Conservation (phyloP, 1,140 invertebrate genomes). For the Macrosteles quadrilineatus region DNA sequence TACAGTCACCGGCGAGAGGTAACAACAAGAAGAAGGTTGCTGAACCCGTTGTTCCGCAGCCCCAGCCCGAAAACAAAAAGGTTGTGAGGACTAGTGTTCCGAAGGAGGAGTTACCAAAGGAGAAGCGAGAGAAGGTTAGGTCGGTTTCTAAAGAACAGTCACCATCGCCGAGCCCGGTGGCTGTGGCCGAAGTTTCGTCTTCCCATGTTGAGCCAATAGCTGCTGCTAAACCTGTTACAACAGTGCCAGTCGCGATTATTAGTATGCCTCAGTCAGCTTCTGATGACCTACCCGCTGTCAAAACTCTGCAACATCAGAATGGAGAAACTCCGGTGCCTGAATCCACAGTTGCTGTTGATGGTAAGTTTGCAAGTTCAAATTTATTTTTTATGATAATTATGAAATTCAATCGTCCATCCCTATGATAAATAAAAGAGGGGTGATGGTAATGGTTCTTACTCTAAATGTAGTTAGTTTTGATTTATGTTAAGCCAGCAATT, state of each 20-base stretch:
- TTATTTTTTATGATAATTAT: no score
- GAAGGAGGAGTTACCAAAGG: constrained; percentile 6
- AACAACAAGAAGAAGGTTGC: not conserved
- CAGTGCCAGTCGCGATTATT: not conserved
- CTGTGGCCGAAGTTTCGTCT: no score
- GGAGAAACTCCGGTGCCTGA: not conserved
- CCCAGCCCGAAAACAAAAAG: not conserved
- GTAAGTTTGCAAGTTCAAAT: not conserved
- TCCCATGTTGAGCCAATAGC: no score
- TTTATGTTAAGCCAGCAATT: no score
- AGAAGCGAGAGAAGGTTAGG: not conserved
- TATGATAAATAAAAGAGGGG: no score
- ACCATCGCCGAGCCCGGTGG: not conserved
- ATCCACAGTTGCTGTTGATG: not conserved
- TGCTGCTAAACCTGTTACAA: no score
- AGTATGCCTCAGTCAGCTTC: not conserved
- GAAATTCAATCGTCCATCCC: no score
- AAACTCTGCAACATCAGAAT: not conserved
- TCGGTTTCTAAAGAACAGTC: constrained; percentile 1
- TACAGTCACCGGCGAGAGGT: not conserved
- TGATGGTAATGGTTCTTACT: no score
- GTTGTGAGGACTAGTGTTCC: no score
- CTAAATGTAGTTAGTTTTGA: no score
- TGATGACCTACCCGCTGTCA: not conserved
- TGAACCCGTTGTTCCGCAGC: not conserved